Percentiles rank a stretch among this genome's conserved stretches.
phyloP scores from a whole-genome alignment of 1,140 invertebrate genomes.

The Eurosta solidaginis region DNA sequence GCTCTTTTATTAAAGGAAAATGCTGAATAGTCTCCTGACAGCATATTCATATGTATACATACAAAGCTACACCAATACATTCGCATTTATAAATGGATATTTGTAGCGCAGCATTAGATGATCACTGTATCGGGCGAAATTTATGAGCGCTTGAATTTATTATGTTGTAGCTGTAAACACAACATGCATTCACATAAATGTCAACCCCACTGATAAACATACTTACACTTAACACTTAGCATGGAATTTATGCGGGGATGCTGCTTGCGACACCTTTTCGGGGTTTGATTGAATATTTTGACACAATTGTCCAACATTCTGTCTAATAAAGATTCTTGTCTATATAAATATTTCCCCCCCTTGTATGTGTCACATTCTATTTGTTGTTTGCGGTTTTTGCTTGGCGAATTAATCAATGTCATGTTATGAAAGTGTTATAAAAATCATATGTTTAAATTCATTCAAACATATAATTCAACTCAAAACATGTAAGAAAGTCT shows the following conservation, averaged over 20 bases:
- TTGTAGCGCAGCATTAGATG: not conserved
- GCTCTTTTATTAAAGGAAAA: no score
- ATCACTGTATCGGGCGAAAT: not conserved
- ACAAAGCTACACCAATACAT: no score
- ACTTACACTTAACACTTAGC: not conserved
- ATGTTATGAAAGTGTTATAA: not conserved
- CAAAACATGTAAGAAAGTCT: not conserved
- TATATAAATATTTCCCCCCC: not conserved
- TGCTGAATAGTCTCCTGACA: no score
- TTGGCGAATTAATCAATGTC: not conserved
- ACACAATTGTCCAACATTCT: not conserved
- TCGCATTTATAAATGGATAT: no score
- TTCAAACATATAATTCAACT: not conserved
- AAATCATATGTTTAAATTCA: not conserved
- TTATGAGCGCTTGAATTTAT: slow-evolving; percentile 7
- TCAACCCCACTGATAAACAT: no score
- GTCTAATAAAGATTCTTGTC: not conserved
- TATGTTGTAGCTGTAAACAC: slow-evolving; percentile 1
- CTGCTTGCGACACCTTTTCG: not conserved
- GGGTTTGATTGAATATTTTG: not conserved
- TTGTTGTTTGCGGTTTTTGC: slow-evolving; percentile 13
- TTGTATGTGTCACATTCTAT: not conserved
- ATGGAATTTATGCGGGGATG: not conserved
- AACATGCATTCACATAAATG: not conserved
- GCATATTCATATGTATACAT: no score